Base-by-base conservation (phyloP, 2,113 vertebrate genomes). In the Cisticola juncidis region DNA sequence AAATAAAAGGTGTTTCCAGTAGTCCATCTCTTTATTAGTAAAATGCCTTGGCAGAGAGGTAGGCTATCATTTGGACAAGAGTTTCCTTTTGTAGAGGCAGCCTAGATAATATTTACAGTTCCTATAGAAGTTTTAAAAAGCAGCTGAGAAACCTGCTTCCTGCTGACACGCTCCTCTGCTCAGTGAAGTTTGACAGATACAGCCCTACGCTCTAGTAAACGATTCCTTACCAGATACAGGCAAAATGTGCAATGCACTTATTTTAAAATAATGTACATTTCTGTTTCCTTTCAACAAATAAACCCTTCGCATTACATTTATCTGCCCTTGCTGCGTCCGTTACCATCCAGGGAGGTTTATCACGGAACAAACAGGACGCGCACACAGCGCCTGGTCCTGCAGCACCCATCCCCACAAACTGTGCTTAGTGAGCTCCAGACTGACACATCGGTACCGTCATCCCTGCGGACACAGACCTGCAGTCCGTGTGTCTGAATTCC, bases 391-490 rank as follows among this genome's bases (percentile, higher is more conserved):
- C 73, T 21, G 48, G 20, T 94, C 58, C 91, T 74, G 69, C 76
- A 77, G 88, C 45, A 92, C 57, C 36, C 48, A 44, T 94, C 45
- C 73, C 31, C 87, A 78, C 56, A 87, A 86, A 85, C 65, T 85
- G 60, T 81, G 38, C 65, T 35, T 1, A 4, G 7, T 0, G 7
- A 62, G 81, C 66, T 65, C 6, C 1, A 44, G 50, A 20, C 36
- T 3, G 50, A 2, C 54, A 20, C 38, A 12, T 9, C 9, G 1
- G 64, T 6, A 20, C 80, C 54, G 15, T 35, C 64, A 22, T 21
- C 56, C 47, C 60, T 51, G 35, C 3, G 1, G 65, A 71, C 28
- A 64, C 36, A 17, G 40, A 36, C 84, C 80, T 44, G 42, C 57
- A 25, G 62, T 16, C 36, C 40, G 20, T 48, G 78, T 60, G 51